These are phyloP conservation scores for Lordiphosa stackelbergi DNA, from an alignment of 1,140 invertebrate genomes.

Conservation along the genomic window DNA sequence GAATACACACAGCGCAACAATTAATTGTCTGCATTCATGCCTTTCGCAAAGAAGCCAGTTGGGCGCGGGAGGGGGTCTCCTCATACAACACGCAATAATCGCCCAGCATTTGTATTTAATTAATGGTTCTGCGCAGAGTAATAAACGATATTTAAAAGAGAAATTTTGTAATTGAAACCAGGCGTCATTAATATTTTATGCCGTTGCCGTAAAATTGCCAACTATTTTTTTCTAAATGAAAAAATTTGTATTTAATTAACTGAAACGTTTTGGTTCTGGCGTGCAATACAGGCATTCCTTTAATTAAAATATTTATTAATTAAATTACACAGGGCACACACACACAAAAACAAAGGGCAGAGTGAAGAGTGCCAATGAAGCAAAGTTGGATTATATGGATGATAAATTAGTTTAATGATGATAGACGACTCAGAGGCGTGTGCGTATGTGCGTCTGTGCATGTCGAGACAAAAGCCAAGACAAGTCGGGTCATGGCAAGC, in stretches of 20 bases:
- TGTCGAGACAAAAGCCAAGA: slow-evolving; percentile 59
- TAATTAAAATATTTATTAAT: slow-evolving; percentile 66
- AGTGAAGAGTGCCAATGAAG: slow-evolving; percentile 4
- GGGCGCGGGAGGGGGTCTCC: slow-evolving; percentile 7
- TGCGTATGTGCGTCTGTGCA: slow-evolving; percentile 14
- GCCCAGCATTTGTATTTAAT: slow-evolving; percentile 65
- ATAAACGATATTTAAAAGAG: slow-evolving; percentile 57
- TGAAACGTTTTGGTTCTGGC: slow-evolving; percentile 24
- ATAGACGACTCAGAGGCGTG: slow-evolving; percentile 34
- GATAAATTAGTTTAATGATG: slow-evolving; percentile 70
- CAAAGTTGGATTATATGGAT: slow-evolving; percentile 39
- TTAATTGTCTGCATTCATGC: slow-evolving; percentile 64
- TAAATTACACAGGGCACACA: slow-evolving; percentile 25
- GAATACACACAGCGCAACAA: slow-evolving; percentile 65
- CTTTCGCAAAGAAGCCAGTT: slow-evolving; percentile 32
- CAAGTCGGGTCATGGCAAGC: slow-evolving; percentile 33
- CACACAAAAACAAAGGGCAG: slow-evolving; percentile 3
- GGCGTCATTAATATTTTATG: slow-evolving; percentile 40
- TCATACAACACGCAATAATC: slow-evolving; percentile 64
- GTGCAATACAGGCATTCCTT: slow-evolving; percentile 44
- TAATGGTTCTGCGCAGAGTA: slow-evolving; percentile 61
- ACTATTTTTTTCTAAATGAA: slow-evolving; percentile 29
- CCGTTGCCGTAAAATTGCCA: slow-evolving; percentile 45
- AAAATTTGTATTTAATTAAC: slow-evolving; percentile 47
- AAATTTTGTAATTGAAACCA: slow-evolving; percentile 62